Conservation (phyloP, 2,797 vertebrate species). For the Falco biarmicus region DNA sequence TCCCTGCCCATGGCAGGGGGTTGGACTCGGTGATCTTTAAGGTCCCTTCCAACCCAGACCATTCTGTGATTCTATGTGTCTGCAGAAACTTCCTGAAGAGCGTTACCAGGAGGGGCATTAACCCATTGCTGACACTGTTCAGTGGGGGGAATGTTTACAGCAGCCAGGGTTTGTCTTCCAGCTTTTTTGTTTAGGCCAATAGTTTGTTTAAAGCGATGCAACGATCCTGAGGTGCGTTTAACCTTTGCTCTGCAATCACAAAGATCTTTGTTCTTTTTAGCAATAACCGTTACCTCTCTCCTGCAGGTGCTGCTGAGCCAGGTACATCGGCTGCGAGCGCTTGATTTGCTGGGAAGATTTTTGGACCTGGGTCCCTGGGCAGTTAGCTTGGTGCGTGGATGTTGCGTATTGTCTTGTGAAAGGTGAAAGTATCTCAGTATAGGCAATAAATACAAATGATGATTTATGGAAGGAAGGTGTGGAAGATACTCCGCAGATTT, state of each 20-base stretch:
- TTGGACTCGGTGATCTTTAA: too few relatives aligned
- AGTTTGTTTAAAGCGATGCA: rapidly evolving
- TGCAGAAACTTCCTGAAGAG: rapidly evolving
- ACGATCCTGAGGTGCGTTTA: rapidly evolving
- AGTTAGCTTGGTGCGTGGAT: constrained; percentile 89
- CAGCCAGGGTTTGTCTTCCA: not conserved
- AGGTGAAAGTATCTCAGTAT: not conserved
- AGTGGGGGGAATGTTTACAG: too few relatives aligned
- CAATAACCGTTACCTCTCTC: not conserved
- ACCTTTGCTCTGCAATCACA: not conserved
- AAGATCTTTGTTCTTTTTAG: too few relatives aligned
- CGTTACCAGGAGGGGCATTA: rapidly evolving
- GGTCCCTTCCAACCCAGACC: too few relatives aligned
- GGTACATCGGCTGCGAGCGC: constrained; percentile 92
- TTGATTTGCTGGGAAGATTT: constrained; percentile 94
- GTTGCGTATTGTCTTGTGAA: not conserved
- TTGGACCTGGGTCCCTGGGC: constrained; percentile 98
- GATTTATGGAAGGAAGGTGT: not conserved
- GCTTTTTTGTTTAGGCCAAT: not conserved
- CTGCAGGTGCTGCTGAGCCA: constrained; percentile 94
- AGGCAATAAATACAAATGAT: not conserved
- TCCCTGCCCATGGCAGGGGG: too few relatives aligned
- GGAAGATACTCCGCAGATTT: not conserved
- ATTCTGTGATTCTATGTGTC: too few relatives aligned
- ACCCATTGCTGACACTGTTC: not conserved